Base-by-base conservation (phyloP, 2,113 vertebrate species). In the Cygnus atratus region DNA sequence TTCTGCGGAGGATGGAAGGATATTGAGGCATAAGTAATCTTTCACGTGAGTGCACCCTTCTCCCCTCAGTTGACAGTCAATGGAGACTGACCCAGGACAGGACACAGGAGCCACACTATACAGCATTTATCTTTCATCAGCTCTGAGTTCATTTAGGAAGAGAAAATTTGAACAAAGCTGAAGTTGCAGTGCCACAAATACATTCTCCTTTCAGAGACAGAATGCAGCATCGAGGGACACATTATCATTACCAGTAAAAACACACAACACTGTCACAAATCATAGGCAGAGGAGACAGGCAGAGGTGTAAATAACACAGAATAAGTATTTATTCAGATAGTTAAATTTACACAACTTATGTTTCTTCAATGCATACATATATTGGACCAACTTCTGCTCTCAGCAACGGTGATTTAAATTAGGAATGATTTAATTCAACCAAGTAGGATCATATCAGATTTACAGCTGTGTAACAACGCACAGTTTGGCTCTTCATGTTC, bases 301-400 rank as follows among this genome's bases (percentile, higher is more conserved):
- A 88, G 71, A 92, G 44, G 33, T 84, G 41, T 74, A 77, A 89
- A 90, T 92, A 79, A 91, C 44, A 61, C 63, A 88, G 70, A 59
- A 54, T 35, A 75, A 72, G 39, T 61, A 90, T 97, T 97, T 97
- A 97, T 96, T 97, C 89, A 93, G 87, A 52, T 50, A 90, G 65
- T 48, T 84, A 55, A 87, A 93, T 85, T 91, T 95, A 92, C 33
- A 68, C 63, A 75, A 87, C 50, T 78, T 90, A 74, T 1, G 11
- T 52, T 96, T 96, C 77, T 77, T 85, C n/a, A 92, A 29, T 44
- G 70, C 29, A 84, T 63, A 90, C 79, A 66, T 70, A 61, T 9
- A 75, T 33, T 43, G 52, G 82, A 86, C 48, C 84, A 79, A 87
- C 4, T 17, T 73, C 66, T 92, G 79, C 50, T 92, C 59, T 92